Conservation (phyloP, 2,888 invertebrate genomes). For the Lochmaea capreae region DNA sequence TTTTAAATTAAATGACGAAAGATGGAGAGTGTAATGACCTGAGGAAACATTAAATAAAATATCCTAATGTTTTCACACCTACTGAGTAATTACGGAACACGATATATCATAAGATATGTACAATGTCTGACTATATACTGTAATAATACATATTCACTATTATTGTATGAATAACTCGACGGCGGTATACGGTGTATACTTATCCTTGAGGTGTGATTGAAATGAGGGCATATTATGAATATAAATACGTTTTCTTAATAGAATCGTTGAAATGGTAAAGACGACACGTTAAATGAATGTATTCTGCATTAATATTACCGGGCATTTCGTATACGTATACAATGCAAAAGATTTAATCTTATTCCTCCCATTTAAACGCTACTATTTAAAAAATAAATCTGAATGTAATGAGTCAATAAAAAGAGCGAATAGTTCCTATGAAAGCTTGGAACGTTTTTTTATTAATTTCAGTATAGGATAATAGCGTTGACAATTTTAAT, state of each 20-base stretch:
- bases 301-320: background rate
- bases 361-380: background rate
- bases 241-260: constrained; percentile 30
- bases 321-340: background rate
- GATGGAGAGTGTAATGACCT: constrained; percentile 26
- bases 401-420: background rate
- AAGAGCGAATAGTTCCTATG: too few species aligned
- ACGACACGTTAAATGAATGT: background rate
- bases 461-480: too few species aligned
- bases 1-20: background rate
- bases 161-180: constrained; percentile 28
- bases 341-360: background rate
- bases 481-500: too few species aligned
- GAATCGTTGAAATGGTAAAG: constrained; percentile 22
- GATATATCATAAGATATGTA: constrained; percentile 27
- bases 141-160: constrained; percentile 34
- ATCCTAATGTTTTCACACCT: constrained; percentile 39
- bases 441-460: too few species aligned
- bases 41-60: constrained; percentile 32
- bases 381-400: background rate
- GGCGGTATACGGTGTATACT: constrained; percentile 10
- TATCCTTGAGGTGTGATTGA: constrained; percentile 35
- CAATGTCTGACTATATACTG: constrained; percentile 9
- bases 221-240: constrained; percentile 36
- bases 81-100: constrained; percentile 33